Conservation (phyloP, 2,888 invertebrate species). For the Biston betularia region DNA sequence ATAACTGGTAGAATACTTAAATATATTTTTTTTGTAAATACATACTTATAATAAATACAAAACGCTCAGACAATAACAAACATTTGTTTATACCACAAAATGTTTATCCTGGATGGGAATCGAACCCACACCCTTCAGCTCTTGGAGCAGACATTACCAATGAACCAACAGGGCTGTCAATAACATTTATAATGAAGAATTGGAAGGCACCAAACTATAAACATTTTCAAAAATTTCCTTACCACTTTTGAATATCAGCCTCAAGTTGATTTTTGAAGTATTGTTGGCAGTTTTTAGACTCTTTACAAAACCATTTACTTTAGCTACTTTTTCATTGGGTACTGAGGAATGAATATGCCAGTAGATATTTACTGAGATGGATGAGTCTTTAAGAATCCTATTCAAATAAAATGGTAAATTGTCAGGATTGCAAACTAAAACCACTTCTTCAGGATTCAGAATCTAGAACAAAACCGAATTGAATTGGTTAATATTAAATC, state of each 20-base stretch:
- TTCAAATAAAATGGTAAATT: constrained; percentile 89
- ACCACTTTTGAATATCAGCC: constrained; percentile 93
- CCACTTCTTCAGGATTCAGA: constrained; percentile 83
- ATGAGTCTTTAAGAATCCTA: constrained; percentile 85
- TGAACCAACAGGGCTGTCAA: too few relatives aligned
- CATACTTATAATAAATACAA: too few relatives aligned
- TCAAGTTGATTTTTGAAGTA: constrained; percentile 80
- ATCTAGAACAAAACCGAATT: constrained; percentile 61
- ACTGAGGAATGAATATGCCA: constrained; percentile 89
- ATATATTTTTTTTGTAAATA: too few relatives aligned
- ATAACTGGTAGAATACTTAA: too few relatives aligned
- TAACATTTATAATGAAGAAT: not conserved
- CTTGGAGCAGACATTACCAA: too few relatives aligned
- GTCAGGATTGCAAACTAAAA: constrained; percentile 88
- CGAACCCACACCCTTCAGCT: too few relatives aligned
- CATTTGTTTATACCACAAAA: too few relatives aligned
- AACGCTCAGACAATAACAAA: too few relatives aligned
- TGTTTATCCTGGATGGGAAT: too few relatives aligned
- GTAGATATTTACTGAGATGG: constrained; percentile 79
- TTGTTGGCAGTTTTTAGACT: constrained; percentile 49
- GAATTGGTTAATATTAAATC: not conserved
- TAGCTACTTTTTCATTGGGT: constrained; percentile 67
- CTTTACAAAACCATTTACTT: constrained; percentile 70
- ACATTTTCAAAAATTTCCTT: constrained; percentile 54
- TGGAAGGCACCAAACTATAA: not conserved